A percentile compares a stretch with the other conserved stretches of the same genome.
These are phyloP conservation scores for Microctonus brassicae DNA, from an alignment of 2,888 invertebrate genomes.

Conservation along the genomic window DNA sequence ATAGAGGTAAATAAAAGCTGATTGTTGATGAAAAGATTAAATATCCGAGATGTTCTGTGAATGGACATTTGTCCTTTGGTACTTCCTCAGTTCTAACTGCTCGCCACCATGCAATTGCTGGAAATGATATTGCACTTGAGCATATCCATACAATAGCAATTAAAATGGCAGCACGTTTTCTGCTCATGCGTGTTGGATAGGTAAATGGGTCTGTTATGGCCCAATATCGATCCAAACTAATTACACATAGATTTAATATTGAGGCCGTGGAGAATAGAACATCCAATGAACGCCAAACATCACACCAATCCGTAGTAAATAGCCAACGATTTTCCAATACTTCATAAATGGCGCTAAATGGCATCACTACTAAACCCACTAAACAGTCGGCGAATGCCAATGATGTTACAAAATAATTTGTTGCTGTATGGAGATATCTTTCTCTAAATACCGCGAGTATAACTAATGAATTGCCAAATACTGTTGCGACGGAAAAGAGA, in stretches of 20 bases:
- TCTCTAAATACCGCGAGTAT: slow-evolving; percentile 94
- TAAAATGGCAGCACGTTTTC: slow-evolving; percentile 85
- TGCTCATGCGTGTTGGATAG: slow-evolving; percentile 95
- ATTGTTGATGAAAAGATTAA: slow-evolving; percentile 97
- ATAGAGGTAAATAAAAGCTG: slow-evolving; percentile 96
- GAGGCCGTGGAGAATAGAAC: slow-evolving; percentile 98
- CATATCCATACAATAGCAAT: slow-evolving; percentile 97
- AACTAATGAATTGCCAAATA: slow-evolving; percentile 95
- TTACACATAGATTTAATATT: slow-evolving; percentile 96
- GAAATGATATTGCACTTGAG: slow-evolving; percentile 97
- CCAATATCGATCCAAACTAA: slow-evolving; percentile 97
- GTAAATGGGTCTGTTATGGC: slow-evolving; percentile 98
- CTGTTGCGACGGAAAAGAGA: slow-evolving; percentile 91
- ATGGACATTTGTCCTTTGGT: slow-evolving; percentile 89
- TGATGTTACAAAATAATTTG: slow-evolving; percentile 97
- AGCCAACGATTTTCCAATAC: slow-evolving; percentile 92
- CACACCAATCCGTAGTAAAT: slow-evolving; percentile 96
- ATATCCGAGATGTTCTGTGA: slow-evolving; percentile 96
- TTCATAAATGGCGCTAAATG: slow-evolving; percentile 93
- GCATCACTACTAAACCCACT: slow-evolving; percentile 98
- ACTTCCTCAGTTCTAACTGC: slow-evolving; percentile 86
- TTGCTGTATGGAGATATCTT: slow-evolving; percentile 94
- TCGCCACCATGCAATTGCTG: slow-evolving; percentile 97
- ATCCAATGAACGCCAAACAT: slow-evolving; percentile 96
- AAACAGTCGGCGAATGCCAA: slow-evolving; percentile 96